phyloP scores from a whole-genome alignment of 1,140 invertebrate genomes.

The Brachionus plicatilis region DNA sequence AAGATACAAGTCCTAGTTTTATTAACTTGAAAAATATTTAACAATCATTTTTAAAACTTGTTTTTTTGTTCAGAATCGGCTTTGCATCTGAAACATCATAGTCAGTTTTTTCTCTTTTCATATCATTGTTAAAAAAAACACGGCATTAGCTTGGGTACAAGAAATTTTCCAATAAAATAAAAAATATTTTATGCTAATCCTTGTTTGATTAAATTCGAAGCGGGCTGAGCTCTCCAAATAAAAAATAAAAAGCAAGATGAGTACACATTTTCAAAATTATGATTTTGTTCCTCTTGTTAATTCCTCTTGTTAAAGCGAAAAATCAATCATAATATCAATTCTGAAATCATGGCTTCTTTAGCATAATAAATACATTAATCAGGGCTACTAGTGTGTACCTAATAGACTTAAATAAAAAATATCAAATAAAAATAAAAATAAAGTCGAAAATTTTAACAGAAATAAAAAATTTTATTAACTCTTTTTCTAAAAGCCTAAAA shows the following conservation, averaged over 20 bases:
- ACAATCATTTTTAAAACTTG: background rate
- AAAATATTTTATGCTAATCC: background rate
- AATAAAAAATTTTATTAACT: too few species aligned
- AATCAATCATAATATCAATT: background rate
- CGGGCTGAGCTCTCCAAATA: background rate
- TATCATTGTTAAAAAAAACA: background rate
- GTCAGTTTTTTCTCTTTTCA: background rate
- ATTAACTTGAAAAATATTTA: background rate
- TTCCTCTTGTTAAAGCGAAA: background rate
- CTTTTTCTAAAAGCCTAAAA: too few species aligned
- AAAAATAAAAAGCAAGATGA: background rate
- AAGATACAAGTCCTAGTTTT: background rate
- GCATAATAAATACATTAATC: background rate
- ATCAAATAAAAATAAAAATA: too few species aligned
- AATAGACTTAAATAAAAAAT: too few species aligned
- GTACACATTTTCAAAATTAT: background rate
- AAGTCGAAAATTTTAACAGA: too few species aligned
- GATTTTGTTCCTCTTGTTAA: background rate
- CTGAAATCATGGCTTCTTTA: background rate
- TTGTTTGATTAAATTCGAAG: background rate
- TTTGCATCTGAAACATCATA: background rate
- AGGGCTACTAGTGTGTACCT: background rate
- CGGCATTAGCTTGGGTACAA: background rate
- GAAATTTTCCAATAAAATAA: background rate
- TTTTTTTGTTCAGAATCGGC: background rate